A percentile compares a stretch with the other conserved stretches of the same genome.
These are phyloP conservation scores for Acheta domesticus DNA, from an alignment of 2,888 invertebrate genomes.

Conservation along the genomic window DNA sequence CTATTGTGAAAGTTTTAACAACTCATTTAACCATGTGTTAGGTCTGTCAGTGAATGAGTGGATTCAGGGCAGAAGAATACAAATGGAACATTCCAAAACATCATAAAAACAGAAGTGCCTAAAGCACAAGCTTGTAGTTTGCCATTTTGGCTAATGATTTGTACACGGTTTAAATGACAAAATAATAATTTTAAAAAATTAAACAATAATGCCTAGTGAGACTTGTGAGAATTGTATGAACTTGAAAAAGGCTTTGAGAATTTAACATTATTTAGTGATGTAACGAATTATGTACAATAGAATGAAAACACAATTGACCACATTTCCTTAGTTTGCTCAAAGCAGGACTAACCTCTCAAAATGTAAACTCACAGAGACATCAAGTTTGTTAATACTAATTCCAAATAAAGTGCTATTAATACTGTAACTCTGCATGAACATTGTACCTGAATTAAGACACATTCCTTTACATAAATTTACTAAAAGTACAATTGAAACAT, in stretches of 20 bases:
- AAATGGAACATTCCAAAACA: background rate
- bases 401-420: no score
- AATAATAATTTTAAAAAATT: background rate
- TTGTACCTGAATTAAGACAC: no score
- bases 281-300: constrained; percentile 8
- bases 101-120: background rate
- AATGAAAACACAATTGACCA: constrained; percentile 5
- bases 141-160: no score
- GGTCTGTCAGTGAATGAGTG: background rate
- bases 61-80: background rate
- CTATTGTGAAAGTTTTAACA: constrained; percentile 6
- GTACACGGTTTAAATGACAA: background rate
- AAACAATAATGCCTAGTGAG: background rate
- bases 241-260: constrained; percentile 2
- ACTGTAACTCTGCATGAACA: no score
- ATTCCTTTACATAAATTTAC: no score
- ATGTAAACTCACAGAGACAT: no score
- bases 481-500: no score
- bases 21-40: background rate
- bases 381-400: no score
- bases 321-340: background rate
- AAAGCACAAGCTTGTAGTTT: background rate
- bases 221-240: constrained; percentile 1
- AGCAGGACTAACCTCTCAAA: background rate
- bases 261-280: constrained; percentile 2